A percentile compares a stretch with the other conserved stretches of the same genome.
Evolutionary conservation across 1,140 invertebrate species (phyloP).

Genomic region (Anthonomus grandis): DNA sequence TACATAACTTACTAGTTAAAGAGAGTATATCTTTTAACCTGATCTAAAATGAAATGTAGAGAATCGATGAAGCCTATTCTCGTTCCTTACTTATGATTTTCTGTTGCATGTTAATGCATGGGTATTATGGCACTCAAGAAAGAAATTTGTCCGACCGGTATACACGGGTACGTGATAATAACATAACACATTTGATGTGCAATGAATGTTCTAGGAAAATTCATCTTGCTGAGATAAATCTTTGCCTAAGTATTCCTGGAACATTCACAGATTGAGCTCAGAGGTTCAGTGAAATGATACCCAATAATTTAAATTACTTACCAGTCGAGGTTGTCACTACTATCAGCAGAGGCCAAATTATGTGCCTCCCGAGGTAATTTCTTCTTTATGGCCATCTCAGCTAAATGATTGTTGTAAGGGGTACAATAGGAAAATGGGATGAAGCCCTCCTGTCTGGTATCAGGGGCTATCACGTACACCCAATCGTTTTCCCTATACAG

Average conservation of each 20-base stretch:
- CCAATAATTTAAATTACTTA: constrained; percentile 24
- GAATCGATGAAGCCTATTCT: no score
- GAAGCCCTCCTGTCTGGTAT: constrained; percentile 86
- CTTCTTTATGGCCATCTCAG: constrained; percentile 76
- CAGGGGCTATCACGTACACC: constrained; percentile 91
- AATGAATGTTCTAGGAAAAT: no score
- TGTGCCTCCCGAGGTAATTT: constrained; percentile 69
- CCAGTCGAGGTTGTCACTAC: constrained; percentile 43
- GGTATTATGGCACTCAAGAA: no score
- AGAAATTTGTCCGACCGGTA: no score
- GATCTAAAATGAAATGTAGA: no score
- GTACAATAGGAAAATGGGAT: constrained; percentile 92
- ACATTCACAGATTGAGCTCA: neutral
- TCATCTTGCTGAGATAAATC: neutral
- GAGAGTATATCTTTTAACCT: no score
- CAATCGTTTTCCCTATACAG: constrained; percentile 94
- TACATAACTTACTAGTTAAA: no score
- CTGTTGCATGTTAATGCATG: no score
- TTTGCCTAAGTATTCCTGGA: neutral
- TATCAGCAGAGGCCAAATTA: constrained; percentile 38
- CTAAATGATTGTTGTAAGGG: constrained; percentile 75
- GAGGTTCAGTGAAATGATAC: neutral
- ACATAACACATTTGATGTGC: no score
- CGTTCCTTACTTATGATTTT: no score
- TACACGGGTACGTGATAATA: no score